Evolutionary conservation across 2,888 invertebrate genomes (phyloP).

Genomic region (Terebella lapidaria): DNA sequence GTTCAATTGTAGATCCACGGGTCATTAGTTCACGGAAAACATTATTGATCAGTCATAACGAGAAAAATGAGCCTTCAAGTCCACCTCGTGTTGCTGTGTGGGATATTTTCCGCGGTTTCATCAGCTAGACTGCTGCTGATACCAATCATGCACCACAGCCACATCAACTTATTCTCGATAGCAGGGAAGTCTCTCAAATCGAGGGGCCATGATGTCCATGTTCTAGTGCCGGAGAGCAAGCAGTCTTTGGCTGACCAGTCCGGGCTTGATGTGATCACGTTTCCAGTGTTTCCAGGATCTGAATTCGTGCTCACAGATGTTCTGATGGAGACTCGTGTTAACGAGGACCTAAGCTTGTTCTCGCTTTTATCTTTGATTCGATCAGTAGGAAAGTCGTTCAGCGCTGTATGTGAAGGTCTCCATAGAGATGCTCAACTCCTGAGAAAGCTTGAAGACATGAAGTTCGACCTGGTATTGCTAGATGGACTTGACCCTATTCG

Average conservation of each 20-base stretch:
- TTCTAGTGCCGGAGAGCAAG: neutral
- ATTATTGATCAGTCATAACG: too few species aligned
- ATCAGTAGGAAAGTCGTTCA: neutral
- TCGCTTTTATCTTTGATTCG: neutral
- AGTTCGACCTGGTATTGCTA: conserved; percentile 3
- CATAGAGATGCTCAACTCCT: neutral
- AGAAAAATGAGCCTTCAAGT: too few species aligned
- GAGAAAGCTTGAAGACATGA: neutral
- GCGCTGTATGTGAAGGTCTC: neutral
- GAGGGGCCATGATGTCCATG: conserved; percentile 3
- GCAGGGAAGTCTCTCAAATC: neutral
- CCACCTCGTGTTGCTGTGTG: too few species aligned
- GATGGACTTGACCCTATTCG: conserved; percentile 5
- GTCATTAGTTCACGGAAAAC: too few species aligned
- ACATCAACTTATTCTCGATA: conserved; percentile 7
- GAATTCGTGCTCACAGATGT: neutral
- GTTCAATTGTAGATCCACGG: too few species aligned
- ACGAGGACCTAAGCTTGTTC: neutral
- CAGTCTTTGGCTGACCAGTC: neutral
- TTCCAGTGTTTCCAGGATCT: neutral
- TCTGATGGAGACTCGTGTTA: neutral
- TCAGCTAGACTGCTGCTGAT: neutral
- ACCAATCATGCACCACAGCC: neutral
- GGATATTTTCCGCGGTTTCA: too few species aligned
- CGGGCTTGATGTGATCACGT: neutral